These are phyloP conservation scores for Girardia tigrina DNA, from an alignment of 2,888 invertebrate species.

Conservation along the genomic window DNA sequence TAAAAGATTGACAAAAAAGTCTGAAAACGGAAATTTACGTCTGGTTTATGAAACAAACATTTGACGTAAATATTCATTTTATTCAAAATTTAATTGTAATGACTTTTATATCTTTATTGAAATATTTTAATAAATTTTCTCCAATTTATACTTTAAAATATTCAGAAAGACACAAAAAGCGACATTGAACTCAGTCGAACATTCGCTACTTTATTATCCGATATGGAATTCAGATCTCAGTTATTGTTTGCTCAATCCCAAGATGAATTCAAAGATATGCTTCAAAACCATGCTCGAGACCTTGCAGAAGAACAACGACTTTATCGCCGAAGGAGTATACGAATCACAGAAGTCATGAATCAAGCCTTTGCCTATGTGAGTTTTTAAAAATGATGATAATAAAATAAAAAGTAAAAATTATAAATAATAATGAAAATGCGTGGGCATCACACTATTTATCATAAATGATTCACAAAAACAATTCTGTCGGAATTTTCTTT, in stretches of 20 bases:
- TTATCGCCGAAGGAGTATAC: constrained; percentile 26
- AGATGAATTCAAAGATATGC: constrained; percentile 53
- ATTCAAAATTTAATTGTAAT: too few species aligned
- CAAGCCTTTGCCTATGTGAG: constrained; percentile 36
- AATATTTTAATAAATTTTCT: not conserved
- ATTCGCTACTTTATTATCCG: constrained; percentile 56
- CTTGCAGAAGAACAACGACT: constrained; percentile 49
- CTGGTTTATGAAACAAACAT: too few species aligned
- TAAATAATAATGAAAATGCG: too few species aligned
- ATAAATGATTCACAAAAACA: too few species aligned
- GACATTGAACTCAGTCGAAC: constrained; percentile 56
- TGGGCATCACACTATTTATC: too few species aligned
- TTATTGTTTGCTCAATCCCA: constrained; percentile 54
- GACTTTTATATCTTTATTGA: too few species aligned
- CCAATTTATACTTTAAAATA: not conserved
- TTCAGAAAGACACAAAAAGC: constrained; percentile 56
- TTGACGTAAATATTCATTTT: too few species aligned
- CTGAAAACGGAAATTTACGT: too few species aligned
- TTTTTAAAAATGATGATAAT: too few species aligned
- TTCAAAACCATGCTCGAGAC: constrained; percentile 51
- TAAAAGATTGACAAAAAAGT: too few species aligned
- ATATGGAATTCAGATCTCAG: constrained; percentile 55
- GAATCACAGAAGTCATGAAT: constrained; percentile 35
- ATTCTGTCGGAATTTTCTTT: too few species aligned
- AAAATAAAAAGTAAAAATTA: too few species aligned